phyloP scores from a whole-genome alignment of 2,797 vertebrate species.

The Sebastes iracundus region DNA sequence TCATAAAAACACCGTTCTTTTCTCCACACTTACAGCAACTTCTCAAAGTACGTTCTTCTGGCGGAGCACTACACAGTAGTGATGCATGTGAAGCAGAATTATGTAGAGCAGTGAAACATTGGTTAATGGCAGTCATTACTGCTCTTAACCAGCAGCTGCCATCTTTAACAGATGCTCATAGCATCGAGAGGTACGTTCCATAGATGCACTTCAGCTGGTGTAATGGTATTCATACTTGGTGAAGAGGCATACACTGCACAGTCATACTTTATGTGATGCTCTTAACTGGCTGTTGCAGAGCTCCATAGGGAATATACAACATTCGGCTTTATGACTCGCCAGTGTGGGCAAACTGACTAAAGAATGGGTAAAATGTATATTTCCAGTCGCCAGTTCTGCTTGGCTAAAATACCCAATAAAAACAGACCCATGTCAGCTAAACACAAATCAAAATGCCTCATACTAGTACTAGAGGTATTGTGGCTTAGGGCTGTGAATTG shows the following conservation, averaged over 20 bases:
- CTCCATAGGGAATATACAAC: constrained; percentile 21
- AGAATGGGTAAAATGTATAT: constrained; percentile 1
- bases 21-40: neutral
- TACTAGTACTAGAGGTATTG: neutral
- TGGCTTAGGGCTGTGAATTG: too few relatives aligned
- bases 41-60: neutral
- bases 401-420: neutral
- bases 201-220: constrained; percentile 45
- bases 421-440: neutral
- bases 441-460: neutral
- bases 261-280: constrained; percentile 37
- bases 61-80: neutral
- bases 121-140: constrained; percentile 65
- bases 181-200: constrained; percentile 33
- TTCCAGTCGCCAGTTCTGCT: neutral
- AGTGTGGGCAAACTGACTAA: neutral
- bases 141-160: constrained; percentile 65
- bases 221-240: constrained; percentile 54
- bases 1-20: constrained; percentile 2
- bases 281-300: constrained; percentile 38
- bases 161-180: constrained; percentile 53
- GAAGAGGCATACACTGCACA: constrained; percentile 38
- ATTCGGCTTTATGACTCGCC: constrained; percentile 31
- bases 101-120: constrained; percentile 49
- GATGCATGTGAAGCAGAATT: constrained; percentile 39